Base-by-base conservation (phyloP, 1,140 invertebrate genomes). In the Meloidogyne chitwoodi region DNA sequence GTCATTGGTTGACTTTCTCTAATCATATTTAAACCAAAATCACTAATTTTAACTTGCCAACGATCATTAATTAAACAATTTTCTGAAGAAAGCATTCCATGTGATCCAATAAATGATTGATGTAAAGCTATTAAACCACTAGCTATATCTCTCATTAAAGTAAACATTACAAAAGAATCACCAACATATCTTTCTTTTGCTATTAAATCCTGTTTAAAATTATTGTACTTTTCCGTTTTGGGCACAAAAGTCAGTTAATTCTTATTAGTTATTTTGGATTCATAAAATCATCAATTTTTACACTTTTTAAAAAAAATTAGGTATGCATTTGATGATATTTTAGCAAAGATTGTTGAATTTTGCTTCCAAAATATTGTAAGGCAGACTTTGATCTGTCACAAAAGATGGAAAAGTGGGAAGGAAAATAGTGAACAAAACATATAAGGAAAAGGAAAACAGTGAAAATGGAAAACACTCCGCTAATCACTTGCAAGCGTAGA, bases 131-230 rank as follows among this genome's bases (percentile, higher is more conserved):
- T 19, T 8, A 80, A 29, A 29, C 79, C 79, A 88, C 92, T 89
- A 34, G 95, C 93, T 75, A 96, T 90, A 90, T 96, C 94, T 8
- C 93, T 95, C 1, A 97, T 90, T 68, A 97, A 88, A 34, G 94
- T 95, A 63, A 95, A 89, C 77, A 94, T 92, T 88, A 96, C 96
- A 29, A 93, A 93, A 93, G 93, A 95, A 89, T 97, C 94, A 78
- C 95, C 90, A 87, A 94, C 93, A 83, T 96, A 94, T 87, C 95
- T 93, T 84, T 94, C 93, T 87, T 94, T 93, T 79, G 93, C 91
- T n/a, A 97, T 90, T 22, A 96, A 93, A 87, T 96, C 94, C 89
- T 83, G 88, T 88, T 87, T 89, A 22, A n/a, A 26, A 16, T 4
- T 62, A 6, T 24, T 12, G 16, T 41, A 68, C 19, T 22, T 22